Percentiles rank a stretch among this genome's conserved stretches.
Conservation (phyloP, 2,113 vertebrate genomes). For the Suricata suricatta region DNA sequence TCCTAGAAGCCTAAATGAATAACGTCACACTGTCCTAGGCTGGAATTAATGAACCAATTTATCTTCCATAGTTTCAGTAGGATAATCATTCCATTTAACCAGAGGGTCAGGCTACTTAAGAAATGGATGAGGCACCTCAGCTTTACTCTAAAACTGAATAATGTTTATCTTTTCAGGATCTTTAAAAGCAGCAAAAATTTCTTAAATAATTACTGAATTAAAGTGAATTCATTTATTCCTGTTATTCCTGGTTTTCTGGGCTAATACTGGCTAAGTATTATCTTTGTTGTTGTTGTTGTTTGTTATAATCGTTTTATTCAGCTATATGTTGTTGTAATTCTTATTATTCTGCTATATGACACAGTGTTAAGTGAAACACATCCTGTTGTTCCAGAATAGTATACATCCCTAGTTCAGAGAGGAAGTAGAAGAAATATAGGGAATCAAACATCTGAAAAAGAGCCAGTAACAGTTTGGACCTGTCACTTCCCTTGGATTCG, state of each 20-base stretch:
- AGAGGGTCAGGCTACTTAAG: background rate
- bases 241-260: background rate
- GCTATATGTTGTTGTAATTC: background rate
- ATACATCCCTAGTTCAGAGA: background rate
- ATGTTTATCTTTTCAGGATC: background rate
- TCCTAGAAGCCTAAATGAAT: background rate
- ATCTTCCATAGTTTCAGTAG: background rate
- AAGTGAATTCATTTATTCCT: constrained; percentile 4
- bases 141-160: constrained; percentile 22
- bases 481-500: background rate
- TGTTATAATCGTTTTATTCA: background rate
- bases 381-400: background rate
- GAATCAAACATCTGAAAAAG: background rate
- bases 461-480: background rate
- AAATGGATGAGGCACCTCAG: background rate
- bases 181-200: background rate
- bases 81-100: constrained; percentile 23
- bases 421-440: background rate
- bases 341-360: background rate
- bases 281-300: background rate
- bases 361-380: background rate
- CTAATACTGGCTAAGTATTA: background rate
- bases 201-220: background rate
- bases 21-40: background rate
- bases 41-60: background rate